phyloP scores from a whole-genome alignment of 2,797 vertebrate genomes.

The Yasuhikotakia modesta region DNA sequence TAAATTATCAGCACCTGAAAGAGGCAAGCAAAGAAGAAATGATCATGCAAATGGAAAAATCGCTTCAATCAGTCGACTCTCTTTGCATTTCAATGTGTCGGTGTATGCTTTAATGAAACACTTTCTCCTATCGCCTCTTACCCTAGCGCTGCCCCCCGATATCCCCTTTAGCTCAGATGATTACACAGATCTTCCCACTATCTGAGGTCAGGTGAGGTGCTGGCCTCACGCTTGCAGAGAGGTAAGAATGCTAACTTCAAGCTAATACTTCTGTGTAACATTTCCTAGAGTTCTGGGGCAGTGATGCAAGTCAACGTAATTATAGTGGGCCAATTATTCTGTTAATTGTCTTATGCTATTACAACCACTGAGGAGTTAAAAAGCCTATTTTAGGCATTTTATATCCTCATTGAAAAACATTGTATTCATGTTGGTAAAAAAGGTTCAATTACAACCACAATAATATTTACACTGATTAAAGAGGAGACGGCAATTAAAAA shows the following conservation, averaged over 20 bases:
- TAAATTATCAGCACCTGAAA: constrained; percentile 43
- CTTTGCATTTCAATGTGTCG: constrained; percentile 37
- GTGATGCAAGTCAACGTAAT: constrained; percentile 35
- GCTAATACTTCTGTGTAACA: constrained; percentile 23
- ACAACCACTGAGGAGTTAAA: constrained; percentile 17
- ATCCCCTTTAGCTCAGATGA: neutral
- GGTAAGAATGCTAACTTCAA: neutral
- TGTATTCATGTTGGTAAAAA: neutral
- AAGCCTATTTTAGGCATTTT: constrained; percentile 1
- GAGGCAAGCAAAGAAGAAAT: constrained; percentile 35
- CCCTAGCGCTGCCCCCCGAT: constrained; percentile 3
- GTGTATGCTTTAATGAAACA: constrained; percentile 32
- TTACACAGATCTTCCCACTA: neutral
- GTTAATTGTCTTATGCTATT: constrained; percentile 34
- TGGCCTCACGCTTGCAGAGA: constrained; percentile 5
- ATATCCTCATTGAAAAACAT: neutral
- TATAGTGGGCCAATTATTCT: constrained; percentile 16
- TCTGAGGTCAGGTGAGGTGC: constrained; percentile 17
- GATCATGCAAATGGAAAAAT: constrained; percentile 52
- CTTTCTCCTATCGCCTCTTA: constrained; percentile 22
- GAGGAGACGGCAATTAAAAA: neutral
- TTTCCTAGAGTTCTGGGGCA: constrained; percentile 28
- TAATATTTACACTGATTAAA: constrained; percentile 16
- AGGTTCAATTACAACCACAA: constrained; percentile 5
- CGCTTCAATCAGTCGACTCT: constrained; percentile 41